Conservation (phyloP, 2,888 invertebrate genomes). For the Hypomecis atomaria region DNA sequence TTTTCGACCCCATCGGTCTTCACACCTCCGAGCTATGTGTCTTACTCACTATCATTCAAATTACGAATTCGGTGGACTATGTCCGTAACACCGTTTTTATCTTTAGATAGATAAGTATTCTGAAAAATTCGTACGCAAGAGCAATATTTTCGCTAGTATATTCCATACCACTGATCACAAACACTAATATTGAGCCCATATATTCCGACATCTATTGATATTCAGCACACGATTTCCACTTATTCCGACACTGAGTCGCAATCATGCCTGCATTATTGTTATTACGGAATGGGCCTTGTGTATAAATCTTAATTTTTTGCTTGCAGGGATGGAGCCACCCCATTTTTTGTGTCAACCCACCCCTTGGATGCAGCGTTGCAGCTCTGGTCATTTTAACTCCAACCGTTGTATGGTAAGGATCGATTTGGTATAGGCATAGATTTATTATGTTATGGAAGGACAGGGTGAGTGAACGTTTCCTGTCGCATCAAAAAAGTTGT, state of each 20-base stretch:
- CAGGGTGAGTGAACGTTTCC: too few relatives aligned
- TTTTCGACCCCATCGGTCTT: too few relatives aligned
- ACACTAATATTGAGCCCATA: constrained; percentile 4
- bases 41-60: too few relatives aligned
- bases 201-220: constrained; percentile 28
- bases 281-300: constrained; percentile 62
- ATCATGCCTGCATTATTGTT: constrained; percentile 61
- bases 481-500: too few relatives aligned
- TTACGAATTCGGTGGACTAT: too few relatives aligned
- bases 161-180: constrained; percentile 1
- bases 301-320: constrained; percentile 79
- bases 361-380: constrained; percentile 45
- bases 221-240: constrained; percentile 41
- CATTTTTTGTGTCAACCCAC: constrained; percentile 64
- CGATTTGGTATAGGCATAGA: not conserved
- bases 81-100: too few relatives aligned
- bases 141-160: not conserved
- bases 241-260: constrained; percentile 43
- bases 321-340: constrained; percentile 76
- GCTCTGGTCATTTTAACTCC: constrained; percentile 39
- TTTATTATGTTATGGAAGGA: too few relatives aligned
- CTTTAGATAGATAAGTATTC: too few relatives aligned
- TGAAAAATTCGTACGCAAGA: not conserved
- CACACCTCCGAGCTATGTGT: too few relatives aligned
- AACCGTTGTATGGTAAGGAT: constrained; percentile 36